phyloP scores from a whole-genome alignment of 2,888 invertebrate species.

The Epirrhoe alternata region DNA sequence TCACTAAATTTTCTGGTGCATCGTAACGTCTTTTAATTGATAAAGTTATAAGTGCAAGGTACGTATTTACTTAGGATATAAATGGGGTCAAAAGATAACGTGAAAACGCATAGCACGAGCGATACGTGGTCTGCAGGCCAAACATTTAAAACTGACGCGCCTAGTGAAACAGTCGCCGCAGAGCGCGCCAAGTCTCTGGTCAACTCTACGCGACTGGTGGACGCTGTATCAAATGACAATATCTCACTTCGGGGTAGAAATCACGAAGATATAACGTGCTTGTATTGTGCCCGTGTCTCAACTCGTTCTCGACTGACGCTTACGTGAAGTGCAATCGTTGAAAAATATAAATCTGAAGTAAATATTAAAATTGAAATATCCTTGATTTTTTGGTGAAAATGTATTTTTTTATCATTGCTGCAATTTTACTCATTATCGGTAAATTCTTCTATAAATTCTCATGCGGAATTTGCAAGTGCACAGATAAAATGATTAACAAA shows the following conservation, averaged over 20 bases:
- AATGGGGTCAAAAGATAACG: no score
- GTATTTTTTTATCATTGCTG: slow-evolving; percentile 36
- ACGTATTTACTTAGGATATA: no score
- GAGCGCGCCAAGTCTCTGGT: slow-evolving; percentile 3
- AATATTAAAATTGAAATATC: neutral
- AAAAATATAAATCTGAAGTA: neutral
- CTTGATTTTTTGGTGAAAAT: slow-evolving; percentile 20
- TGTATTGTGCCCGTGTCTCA: neutral
- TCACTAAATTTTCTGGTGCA: no score
- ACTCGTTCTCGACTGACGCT: neutral
- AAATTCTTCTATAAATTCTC: slow-evolving; percentile 48
- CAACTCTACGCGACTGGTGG: neutral
- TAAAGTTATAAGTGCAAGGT: no score
- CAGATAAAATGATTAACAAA: slow-evolving; percentile 52
- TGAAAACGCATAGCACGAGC: no score
- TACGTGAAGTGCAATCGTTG: neutral
- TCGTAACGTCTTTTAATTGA: no score
- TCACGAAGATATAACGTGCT: neutral
- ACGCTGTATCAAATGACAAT: slow-evolving; percentile 13
- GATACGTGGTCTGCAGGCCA: no score
- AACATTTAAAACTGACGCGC: no score
- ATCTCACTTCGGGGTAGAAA: neutral
- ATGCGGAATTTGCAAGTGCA: slow-evolving; percentile 47
- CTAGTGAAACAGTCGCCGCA: neutral
- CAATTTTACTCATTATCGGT: slow-evolving; percentile 35